Conservation (phyloP, 1,140 invertebrate genomes). For the Dreissena rostriformis region DNA sequence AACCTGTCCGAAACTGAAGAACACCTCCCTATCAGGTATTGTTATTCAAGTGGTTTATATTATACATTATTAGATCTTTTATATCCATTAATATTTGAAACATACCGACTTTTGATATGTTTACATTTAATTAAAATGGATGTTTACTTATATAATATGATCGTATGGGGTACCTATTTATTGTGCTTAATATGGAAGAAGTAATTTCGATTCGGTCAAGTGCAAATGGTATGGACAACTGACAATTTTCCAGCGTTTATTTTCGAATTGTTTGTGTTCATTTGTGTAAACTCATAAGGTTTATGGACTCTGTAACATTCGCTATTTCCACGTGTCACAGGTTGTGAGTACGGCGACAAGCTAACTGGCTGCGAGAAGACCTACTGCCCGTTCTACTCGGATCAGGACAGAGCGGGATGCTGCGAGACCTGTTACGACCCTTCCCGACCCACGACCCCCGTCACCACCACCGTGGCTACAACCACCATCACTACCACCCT, state of each 20-base stretch:
- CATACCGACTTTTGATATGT: no score
- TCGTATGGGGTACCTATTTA: not conserved
- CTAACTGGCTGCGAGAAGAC: not conserved
- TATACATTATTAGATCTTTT: no score
- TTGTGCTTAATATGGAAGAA: not conserved
- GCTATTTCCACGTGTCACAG: not conserved
- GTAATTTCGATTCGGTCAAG: not conserved
- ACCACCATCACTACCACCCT: not conserved
- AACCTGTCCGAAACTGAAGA: conserved; percentile 10
- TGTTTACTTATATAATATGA: no score
- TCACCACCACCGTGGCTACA: not conserved
- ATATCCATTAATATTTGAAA: no score
- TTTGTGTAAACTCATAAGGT: not conserved
- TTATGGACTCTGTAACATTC: no score
- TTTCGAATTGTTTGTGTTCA: not conserved
- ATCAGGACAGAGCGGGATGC: not conserved
- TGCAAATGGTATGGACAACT: not conserved
- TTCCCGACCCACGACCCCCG: not conserved
- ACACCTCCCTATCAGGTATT: not conserved
- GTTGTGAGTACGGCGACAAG: conserved; percentile 45
- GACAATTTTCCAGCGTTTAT: not conserved
- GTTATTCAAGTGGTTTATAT: no score
- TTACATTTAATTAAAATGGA: no score
- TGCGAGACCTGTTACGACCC: conserved; percentile 24
- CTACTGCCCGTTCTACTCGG: not conserved